phyloP scores from a whole-genome alignment of 2,797 vertebrate species.

The Jordanella pulchra region DNA sequence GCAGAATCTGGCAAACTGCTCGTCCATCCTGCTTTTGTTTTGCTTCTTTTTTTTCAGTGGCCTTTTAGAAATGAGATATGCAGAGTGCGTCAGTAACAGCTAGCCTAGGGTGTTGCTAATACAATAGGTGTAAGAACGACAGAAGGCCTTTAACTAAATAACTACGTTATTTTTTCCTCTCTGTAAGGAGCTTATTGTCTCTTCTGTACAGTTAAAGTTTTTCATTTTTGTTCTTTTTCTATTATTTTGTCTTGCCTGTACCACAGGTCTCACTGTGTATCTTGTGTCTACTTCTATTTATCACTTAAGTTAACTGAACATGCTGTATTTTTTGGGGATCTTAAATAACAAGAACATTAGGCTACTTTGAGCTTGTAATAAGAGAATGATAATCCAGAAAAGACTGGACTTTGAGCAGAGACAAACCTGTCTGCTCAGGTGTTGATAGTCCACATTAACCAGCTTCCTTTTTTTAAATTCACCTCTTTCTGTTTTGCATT shows the following conservation, averaged over 20 bases:
- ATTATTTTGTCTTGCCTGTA: too few species aligned
- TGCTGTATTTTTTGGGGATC: conserved; percentile 16
- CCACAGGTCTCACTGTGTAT: too few species aligned
- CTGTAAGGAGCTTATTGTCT: too few species aligned
- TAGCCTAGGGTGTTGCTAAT: conserved; percentile 16
- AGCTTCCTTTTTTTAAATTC: conserved; percentile 27
- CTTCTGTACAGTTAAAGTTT: neutral
- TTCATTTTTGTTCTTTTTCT: conserved; percentile 3
- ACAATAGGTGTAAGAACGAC: conserved; percentile 27
- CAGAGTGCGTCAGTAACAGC: conserved; percentile 26
- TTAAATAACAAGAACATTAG: conserved; percentile 41
- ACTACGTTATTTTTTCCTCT: too few species aligned
- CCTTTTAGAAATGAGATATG: conserved; percentile 48
- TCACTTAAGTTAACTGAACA: conserved; percentile 9
- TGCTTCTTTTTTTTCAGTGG: conserved; percentile 20
- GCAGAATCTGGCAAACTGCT: conserved; percentile 52
- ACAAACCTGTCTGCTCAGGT: conserved; percentile 55
- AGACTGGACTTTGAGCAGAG: conserved; percentile 51
- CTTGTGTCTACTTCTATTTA: too few species aligned
- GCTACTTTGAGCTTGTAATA: conserved; percentile 39
- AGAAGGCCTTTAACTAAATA: too few species aligned
- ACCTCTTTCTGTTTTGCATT: conserved; percentile 34
- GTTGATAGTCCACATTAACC: conserved; percentile 50
- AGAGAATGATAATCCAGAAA: conserved; percentile 52
- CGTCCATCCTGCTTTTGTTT: conserved; percentile 53